Percentiles rank a stretch among this genome's conserved stretches.
phyloP scores from a whole-genome alignment of 1,140 invertebrate genomes.

The Meteorus sp. region DNA sequence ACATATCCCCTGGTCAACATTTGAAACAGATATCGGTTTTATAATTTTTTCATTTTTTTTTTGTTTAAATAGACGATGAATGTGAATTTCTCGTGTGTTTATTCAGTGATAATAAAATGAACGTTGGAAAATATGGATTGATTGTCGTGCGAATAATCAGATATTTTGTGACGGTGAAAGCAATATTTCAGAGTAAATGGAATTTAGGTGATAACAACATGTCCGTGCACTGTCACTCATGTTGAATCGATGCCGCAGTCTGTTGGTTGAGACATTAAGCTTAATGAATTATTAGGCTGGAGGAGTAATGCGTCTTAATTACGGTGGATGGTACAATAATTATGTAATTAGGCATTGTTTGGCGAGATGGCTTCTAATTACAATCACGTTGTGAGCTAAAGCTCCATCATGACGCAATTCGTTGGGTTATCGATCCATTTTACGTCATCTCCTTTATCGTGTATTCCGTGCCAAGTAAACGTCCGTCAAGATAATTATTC shows the following conservation, averaged over 20 bases:
- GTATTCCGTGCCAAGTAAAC: not conserved
- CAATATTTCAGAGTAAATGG: conserved; percentile 53
- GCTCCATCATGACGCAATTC: conserved; percentile 43
- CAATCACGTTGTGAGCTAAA: conserved; percentile 43
- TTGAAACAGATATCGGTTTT: too few species aligned
- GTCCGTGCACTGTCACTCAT: conserved; percentile 48
- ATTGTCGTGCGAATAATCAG: not conserved
- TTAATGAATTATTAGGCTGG: conserved; percentile 54
- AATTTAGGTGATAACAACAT: conserved; percentile 47
- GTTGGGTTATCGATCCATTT: conserved; percentile 39
- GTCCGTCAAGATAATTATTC: not conserved
- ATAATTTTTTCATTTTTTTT: too few species aligned
- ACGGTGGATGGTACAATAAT: conserved; percentile 54
- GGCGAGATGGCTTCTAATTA: conserved; percentile 52
- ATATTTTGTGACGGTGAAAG: conserved; percentile 23
- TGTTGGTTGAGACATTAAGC: conserved; percentile 53
- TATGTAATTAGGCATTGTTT: conserved; percentile 59
- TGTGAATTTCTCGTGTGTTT: too few species aligned
- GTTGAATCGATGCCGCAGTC: conserved; percentile 40
- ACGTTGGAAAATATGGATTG: not conserved
- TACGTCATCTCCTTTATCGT: conserved; percentile 12
- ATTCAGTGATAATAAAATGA: too few species aligned
- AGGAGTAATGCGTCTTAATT: conserved; percentile 58
- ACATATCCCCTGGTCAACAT: too few species aligned
- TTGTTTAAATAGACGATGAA: too few species aligned